These are phyloP conservation scores for Anagyrus pseudococci DNA, from an alignment of 2,888 invertebrate genomes.

Conservation along the genomic window DNA sequence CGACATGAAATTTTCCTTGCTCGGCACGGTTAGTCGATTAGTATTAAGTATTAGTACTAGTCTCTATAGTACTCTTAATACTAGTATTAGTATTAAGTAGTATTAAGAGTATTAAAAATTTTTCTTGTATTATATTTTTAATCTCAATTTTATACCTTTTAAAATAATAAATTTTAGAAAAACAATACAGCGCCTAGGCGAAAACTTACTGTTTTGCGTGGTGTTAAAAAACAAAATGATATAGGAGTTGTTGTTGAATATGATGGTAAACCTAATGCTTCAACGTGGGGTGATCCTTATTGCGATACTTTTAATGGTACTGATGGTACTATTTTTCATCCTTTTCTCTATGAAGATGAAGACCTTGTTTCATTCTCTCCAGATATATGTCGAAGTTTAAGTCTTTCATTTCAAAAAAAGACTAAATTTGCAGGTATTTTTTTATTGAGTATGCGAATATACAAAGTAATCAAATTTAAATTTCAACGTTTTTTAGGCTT, in stretches of 20 bases:
- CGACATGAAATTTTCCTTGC: slow-evolving; percentile 74
- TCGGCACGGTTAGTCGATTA: slow-evolving; percentile 68
- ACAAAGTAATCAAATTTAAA: too few relatives aligned
- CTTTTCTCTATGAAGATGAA: slow-evolving; percentile 72
- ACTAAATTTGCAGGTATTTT: slow-evolving; percentile 44
- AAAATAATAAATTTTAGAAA: slow-evolving; percentile 65
- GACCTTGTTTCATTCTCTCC: slow-evolving; percentile 76
- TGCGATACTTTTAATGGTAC: slow-evolving; percentile 83
- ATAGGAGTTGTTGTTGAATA: slow-evolving; percentile 77
- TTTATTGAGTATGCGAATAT: not conserved
- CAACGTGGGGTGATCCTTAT: slow-evolving; percentile 70
- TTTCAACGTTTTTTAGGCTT: slow-evolving; percentile 38
- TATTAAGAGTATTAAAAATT: too few relatives aligned
- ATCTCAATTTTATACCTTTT: not conserved
- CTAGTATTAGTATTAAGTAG: too few relatives aligned
- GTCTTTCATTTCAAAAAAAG: slow-evolving; percentile 39
- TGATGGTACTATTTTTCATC: slow-evolving; percentile 87
- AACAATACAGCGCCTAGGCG: slow-evolving; percentile 74
- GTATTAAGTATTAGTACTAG: too few relatives aligned
- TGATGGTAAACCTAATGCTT: slow-evolving; percentile 70
- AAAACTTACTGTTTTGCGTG: slow-evolving; percentile 76
- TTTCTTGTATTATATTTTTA: too few relatives aligned
- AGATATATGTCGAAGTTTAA: slow-evolving; percentile 74
- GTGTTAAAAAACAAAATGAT: slow-evolving; percentile 74
- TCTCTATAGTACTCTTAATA: too few relatives aligned